Evolutionary conservation across 2,888 invertebrate species (phyloP), one percentile per base, ranked within the genome.

Genomic region (Ischnus inquisitorius): DNA sequence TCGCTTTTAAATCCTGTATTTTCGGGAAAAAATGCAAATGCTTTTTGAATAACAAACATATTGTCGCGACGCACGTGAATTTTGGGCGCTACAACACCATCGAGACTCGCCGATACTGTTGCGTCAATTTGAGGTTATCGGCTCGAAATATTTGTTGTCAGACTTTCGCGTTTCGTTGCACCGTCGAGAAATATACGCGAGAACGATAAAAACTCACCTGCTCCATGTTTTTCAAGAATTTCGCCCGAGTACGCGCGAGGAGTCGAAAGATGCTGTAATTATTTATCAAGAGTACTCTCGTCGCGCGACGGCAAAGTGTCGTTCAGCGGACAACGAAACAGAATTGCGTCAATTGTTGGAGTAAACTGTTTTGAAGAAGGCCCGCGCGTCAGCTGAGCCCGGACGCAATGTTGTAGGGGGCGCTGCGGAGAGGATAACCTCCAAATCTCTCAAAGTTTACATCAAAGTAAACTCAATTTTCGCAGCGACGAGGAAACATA

Each of bases 1-100:
- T 97, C 78, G 94, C 94, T 87, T 95, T 95, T 48, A 95, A 88
- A 39, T 95, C 95, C 94, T 96, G n/a, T n/a, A 93, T 19, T 94
- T 19, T 46, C 25, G 12, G 16, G 1, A 60, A 41, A 12, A 65
- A 51, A 22, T 16, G 12, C 22, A 69, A 43, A 16, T 16, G 14
- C 8, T 12, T 19, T 28, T 25, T 41, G 5, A 65, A 16, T 67
- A 14, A 64, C 10, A 14, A 25, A 62, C 3, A 57, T 19, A 16
- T 34, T 46, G 1, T 19, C 8, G 4, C 34, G 1, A 16, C 16
- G 51, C 16, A 19, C 19, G 19, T 10, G 10, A 8, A 19, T 51
- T 51, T 51, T 19, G 3, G 3, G 8, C 19, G 19, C 4, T 2
- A 51, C n/a, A 51, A 6, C 6, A 51, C n/a, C 8, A 48, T 48